Conservation (phyloP, 2,888 invertebrate species). For the Leptinotarsa peninsularis region DNA sequence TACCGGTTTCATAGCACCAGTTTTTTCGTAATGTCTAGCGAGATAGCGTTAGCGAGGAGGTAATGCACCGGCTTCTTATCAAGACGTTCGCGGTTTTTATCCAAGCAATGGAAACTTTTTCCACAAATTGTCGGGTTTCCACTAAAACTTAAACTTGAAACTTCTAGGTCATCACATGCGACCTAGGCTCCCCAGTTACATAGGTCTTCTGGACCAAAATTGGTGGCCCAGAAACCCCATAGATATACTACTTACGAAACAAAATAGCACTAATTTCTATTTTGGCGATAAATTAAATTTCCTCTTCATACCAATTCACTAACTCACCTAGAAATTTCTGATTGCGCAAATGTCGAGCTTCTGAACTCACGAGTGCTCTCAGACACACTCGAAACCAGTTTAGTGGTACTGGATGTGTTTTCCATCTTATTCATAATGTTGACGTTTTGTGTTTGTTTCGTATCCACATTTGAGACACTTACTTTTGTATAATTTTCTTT, state of each 20-base stretch:
- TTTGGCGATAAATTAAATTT: no score
- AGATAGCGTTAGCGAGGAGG: no score
- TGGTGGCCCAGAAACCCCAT: not conserved
- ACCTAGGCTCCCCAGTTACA: no score
- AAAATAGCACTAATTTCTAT: not conserved
- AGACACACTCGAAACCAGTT: no score
- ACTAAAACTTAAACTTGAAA: no score
- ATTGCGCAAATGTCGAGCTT: not conserved
- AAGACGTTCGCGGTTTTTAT: no score
- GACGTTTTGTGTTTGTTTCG: not conserved
- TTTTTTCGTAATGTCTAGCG: no score
- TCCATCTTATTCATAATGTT: not conserved
- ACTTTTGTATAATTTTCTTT: constrained; percentile 14
- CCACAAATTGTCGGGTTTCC: no score
- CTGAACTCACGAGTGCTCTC: not conserved
- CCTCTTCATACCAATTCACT: not conserved
- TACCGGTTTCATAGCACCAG: no score
- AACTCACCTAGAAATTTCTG: not conserved
- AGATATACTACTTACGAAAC: not conserved
- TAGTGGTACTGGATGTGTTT: not conserved
- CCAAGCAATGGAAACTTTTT: no score
- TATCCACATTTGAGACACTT: not conserved
- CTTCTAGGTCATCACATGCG: no score
- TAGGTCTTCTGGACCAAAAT: not conserved
- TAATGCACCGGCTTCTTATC: no score